These are phyloP conservation scores for Drosophila demipolita DNA, from an alignment of 2,888 invertebrate species.

Conservation along the genomic window DNA sequence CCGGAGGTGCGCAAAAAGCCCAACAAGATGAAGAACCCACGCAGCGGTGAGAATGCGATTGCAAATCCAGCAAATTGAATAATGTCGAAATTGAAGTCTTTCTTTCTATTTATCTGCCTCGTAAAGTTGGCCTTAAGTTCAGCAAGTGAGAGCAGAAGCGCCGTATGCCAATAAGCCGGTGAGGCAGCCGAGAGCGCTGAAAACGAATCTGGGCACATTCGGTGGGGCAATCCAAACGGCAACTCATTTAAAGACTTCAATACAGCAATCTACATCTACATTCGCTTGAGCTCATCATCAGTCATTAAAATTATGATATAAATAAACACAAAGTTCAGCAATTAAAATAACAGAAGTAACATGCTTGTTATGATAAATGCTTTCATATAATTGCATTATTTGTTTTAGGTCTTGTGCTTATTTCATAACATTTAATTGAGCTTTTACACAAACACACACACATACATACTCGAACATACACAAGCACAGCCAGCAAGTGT, in stretches of 20 bases:
- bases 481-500: background rate
- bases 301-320: conserved; percentile 45
- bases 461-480: background rate
- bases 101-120: background rate
- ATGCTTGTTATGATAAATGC: conserved; percentile 28
- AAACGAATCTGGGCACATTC: conserved; percentile 13
- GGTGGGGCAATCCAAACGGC: conserved; percentile 20
- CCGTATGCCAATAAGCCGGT: conserved; percentile 25
- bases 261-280: conserved; percentile 19
- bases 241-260: conserved; percentile 31
- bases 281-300: conserved; percentile 35
- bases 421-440: conserved; percentile 21
- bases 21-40: conserved; percentile 82
- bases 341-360: conserved; percentile 18
- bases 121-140: conserved; percentile 69
- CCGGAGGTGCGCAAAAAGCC: conserved; percentile 83
- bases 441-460: background rate
- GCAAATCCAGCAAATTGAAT: background rate
- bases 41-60: conserved; percentile 72
- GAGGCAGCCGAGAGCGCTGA: conserved; percentile 10
- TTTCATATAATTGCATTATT: conserved; percentile 25
- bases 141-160: conserved; percentile 65
- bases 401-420: conserved; percentile 9
- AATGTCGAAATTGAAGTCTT: background rate
- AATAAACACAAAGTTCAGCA: conserved; percentile 29